Conservation (phyloP, 2,797 vertebrate species). For the Prionace glauca region DNA sequence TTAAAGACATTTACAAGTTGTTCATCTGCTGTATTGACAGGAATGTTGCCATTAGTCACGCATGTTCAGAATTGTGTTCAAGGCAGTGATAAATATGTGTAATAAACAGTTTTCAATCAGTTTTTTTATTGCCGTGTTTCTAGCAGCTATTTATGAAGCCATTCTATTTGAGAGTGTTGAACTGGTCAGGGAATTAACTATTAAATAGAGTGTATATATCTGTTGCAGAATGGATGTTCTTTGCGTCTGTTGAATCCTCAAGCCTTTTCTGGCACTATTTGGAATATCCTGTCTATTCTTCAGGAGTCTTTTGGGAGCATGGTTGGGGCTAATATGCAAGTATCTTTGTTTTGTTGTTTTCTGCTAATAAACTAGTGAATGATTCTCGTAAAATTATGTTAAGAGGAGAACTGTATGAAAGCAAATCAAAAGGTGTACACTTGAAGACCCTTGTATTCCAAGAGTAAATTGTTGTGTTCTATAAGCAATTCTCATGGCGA, state of each 20-base stretch:
- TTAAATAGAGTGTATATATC: neutral
- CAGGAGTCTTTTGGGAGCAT: conserved; percentile 91
- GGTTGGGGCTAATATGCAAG: conserved; percentile 82
- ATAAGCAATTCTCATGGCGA: neutral
- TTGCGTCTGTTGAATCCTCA: conserved; percentile 86
- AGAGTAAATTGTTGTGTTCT: neutral
- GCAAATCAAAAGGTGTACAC: neutral
- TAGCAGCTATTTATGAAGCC: neutral
- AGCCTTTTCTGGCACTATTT: conserved; percentile 75
- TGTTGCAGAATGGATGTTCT: conserved; percentile 76
- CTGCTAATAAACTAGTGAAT: neutral
- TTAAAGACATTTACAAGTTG: neutral
- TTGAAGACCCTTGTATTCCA: neutral
- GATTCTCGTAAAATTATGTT: neutral
- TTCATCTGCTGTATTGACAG: neutral
- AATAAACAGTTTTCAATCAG: neutral
- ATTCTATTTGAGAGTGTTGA: neutral
- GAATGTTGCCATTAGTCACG: neutral
- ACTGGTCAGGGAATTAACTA: neutral
- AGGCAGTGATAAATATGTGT: neutral
- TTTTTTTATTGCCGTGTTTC: neutral
- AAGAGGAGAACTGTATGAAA: neutral
- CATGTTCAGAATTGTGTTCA: neutral
- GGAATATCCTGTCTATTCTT: conserved; percentile 82
- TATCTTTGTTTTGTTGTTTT: conserved; percentile 19